Base-by-base conservation (phyloP, 1,140 invertebrate species). In the Temnothorax longispinosus region DNA sequence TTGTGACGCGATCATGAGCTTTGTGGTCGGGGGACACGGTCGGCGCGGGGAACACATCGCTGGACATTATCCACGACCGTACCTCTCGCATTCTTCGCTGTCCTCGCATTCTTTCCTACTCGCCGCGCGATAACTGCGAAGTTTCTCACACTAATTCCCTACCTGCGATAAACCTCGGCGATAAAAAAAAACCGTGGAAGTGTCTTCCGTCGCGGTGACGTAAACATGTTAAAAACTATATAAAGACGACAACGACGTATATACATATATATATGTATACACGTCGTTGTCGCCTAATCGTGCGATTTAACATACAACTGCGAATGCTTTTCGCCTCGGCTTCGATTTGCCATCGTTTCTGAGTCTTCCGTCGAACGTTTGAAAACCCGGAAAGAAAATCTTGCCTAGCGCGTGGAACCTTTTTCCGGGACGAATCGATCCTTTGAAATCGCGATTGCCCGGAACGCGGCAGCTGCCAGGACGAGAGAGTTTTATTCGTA, bases 1-100 rank as follows among this genome's bases (percentile, higher is more conserved):
- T 47, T 65, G 69, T 80, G 62, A 86, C 64, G 32, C 81, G 75
- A 54, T 81, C n/a, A 2, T n/a, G 27, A 41, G 21, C 52, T 62
- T 8, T 41, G 35, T 21, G 21, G 21, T 21, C 21, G 21, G 21
- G 21, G 21, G 21, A 21, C 27, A 32, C 10, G 8, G 3, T 27
- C 32, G 38, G 38, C 35, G 71, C 15, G 6, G 38, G 21, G 21
- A 13, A 67, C 47, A 35, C 6, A 13, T 78, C 47, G 41, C 38
- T 11, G 13, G 35, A 71, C 15, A 41, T 65, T 65, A 27, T 41
- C 35, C 47, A 13, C 52, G 56, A 65, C 18, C 18, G 38, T 41
- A 65, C 21, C 21, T 85, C 77, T 67, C 47, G 21, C 62, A 69
- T 18, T 35, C 71, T 18, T 35, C 71, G 32, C 41, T 62, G 21